phyloP scores from a whole-genome alignment of 2,113 vertebrate species.

The Myotis davidii region DNA sequence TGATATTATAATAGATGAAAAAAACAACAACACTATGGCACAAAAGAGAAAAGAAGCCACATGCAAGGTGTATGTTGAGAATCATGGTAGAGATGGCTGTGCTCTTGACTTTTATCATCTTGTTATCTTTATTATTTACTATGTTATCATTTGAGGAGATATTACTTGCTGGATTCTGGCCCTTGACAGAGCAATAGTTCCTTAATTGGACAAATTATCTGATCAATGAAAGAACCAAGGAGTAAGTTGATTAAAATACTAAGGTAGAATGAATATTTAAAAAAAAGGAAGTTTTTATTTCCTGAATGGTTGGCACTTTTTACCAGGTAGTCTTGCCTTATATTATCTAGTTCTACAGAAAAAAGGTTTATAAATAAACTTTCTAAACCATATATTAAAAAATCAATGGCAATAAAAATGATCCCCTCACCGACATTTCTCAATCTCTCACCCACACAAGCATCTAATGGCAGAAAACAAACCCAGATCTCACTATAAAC shows the following conservation, averaged over 20 bases:
- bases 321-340: neutral
- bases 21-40: neutral
- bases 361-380: neutral
- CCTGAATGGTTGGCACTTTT: neutral
- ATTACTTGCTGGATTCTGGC: neutral
- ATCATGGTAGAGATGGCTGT: neutral
- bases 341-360: neutral
- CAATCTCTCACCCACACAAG: neutral
- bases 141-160: neutral
- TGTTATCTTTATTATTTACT: neutral
- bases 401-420: neutral
- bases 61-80: neutral
- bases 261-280: slow-evolving; percentile 4
- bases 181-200: neutral
- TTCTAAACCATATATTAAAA: neutral
- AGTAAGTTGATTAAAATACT: neutral
- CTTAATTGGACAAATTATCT: slow-evolving; percentile 4
- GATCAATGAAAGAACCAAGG: neutral
- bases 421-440: neutral
- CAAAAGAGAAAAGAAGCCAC: neutral
- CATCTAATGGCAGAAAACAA: neutral
- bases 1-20: neutral
- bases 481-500: neutral
- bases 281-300: neutral
- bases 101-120: neutral